Base-by-base conservation (phyloP, 1,140 invertebrate species). In the Kradibia gibbosae region DNA sequence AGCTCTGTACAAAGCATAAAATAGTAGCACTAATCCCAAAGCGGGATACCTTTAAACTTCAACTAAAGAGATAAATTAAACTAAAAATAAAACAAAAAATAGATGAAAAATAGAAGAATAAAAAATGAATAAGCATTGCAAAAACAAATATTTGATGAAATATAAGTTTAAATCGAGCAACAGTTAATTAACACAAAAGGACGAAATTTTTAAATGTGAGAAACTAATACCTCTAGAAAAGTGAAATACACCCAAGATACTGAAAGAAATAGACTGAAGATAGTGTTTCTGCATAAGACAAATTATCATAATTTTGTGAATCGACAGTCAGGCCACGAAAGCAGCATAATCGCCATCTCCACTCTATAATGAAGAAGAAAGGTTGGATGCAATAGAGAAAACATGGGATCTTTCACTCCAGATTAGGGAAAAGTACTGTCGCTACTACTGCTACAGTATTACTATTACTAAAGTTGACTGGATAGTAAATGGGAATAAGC, bases 291-390 rank as follows among this genome's bases (percentile, higher is more conserved):
- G 3, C 3, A 4, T 36, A 0, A 42, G 25, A 31, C 3, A 28
- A 45, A 45, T 36, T 45, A n/a, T 73, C 28, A 31, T 53, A 8
- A 8, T 62, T 22, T 10, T 22, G 39, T 2, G 39, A 20, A 73
- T 80, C 55, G 55, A 20, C 39, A 80, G 71, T 80, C 57, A 17
- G 22, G 20, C 57, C 79, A 31, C 60, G 48, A 48, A 75, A 39
- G 55, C 55, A 50, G 31, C 39, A 48, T 70, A 76, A 81, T 81
- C 73, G 48, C 50, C 57, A 25, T 48, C 25, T 42, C 55, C 50
- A 11, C 0, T n/a, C 28, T 74, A n/a, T 20, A 48, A 3, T 45
- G 11, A 31, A 72, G 34, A 28, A 13, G 62, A 4, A 22, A 39
- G 34, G 3, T 0, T 7, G 42, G n/a, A 42, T 8, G 13, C 36